Conservation (phyloP, 2,888 invertebrate genomes). For the Sarcophaga rosellei region DNA sequence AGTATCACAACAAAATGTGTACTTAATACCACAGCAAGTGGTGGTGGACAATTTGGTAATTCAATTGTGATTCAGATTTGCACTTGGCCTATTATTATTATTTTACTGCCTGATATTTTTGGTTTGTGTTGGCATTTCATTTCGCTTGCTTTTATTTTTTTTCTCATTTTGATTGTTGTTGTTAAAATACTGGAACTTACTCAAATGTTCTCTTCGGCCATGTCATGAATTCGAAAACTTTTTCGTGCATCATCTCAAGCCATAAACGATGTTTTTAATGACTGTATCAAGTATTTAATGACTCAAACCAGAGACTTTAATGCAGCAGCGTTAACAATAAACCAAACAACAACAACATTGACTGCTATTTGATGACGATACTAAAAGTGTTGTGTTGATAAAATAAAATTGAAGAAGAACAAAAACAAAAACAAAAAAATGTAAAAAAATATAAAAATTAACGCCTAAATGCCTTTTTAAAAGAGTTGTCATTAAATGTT, state of each 20-base stretch:
- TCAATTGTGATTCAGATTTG: constrained; percentile 27
- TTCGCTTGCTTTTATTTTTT: too few relatives aligned
- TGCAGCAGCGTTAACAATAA: constrained; percentile 7
- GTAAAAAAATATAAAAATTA: too few relatives aligned
- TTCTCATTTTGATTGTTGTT: background rate
- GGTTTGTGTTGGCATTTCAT: too few relatives aligned
- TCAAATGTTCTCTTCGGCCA: background rate
- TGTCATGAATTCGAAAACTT: background rate
- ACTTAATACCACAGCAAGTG: constrained; percentile 7
- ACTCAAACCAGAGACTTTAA: constrained; percentile 29
- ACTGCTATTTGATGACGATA: background rate
- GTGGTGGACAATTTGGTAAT: constrained; percentile 25
- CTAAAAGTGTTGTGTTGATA: background rate
- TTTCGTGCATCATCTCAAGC: background rate
- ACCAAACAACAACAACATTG: constrained; percentile 5
- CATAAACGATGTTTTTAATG: constrained; percentile 45
- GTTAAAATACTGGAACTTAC: background rate
- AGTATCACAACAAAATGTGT: background rate
- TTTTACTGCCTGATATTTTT: background rate
- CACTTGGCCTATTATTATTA: constrained; percentile 11
- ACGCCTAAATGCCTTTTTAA: too few relatives aligned
- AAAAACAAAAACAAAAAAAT: too few relatives aligned
- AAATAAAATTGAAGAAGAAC: too few relatives aligned
- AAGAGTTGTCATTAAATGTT: too few relatives aligned
- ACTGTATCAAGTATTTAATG: constrained; percentile 37